Base-by-base conservation (phyloP, 2,888 invertebrate species). In the Apotomis capreana region DNA sequence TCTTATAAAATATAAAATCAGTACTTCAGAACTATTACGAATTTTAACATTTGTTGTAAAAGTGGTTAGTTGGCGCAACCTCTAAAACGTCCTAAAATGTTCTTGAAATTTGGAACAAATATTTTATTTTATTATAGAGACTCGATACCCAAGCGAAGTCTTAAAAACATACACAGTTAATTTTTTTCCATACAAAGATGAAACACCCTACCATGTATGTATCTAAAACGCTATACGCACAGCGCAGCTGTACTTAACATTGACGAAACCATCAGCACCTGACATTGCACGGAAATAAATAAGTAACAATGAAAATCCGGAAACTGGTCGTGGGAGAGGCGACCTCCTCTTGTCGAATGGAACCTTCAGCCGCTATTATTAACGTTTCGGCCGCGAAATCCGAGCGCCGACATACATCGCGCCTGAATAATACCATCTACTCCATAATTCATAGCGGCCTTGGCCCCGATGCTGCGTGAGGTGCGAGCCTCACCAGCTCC, bases 391-490 rank as follows among this genome's bases (percentile, higher is more conserved):
- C 91, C 91, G 88, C 90, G 90, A 91, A 91, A 90, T 85, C 87
- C 86, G 89, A 90, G 87, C 89, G 87, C 88, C 87, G 89, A 87
- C 90, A 90, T 81, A 91, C 89, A 90, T 90, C 84, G 87, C 84
- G 84, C 84, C 89, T 86, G 89, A 91, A 91, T 92, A 91, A 91
- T 90, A 89, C 91, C 90, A 90, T 91, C 89, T 87, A 89, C 87
- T 92, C 90, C 90, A 92, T 93, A 92, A 92, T 91, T 91, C 92
- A 92, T 89, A 84, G 85, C 84, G 85, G 84, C 92, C 92, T 93
- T 92, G 92, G 90, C 92, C 92, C 84, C 89, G 87, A 89, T 91
- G 83, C 82, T 81, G 81, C 80, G 80, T 81, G 63, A 72, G 72
- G 72, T 68, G 79, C 78, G 77, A 78, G 79, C 76, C 81, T 81